phyloP scores from a whole-genome alignment of 2,888 invertebrate species.

The Scelioninae gen. 1 region DNA sequence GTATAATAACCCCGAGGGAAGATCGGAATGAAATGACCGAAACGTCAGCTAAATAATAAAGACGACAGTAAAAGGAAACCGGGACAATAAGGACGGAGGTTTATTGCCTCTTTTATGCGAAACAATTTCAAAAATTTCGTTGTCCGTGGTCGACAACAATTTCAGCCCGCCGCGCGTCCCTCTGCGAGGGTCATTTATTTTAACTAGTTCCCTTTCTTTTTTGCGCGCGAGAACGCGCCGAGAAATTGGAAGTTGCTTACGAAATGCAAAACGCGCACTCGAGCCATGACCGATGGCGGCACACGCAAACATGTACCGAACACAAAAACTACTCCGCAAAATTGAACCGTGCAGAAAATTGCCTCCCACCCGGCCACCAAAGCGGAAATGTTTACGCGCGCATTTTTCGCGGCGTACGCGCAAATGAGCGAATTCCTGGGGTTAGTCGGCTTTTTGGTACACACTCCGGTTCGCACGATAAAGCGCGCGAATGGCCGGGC shows the following conservation, averaged over 20 bases:
- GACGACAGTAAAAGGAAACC: slow-evolving; percentile 11
- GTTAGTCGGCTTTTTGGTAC: slow-evolving; percentile 49
- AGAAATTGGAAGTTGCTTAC: too few species aligned
- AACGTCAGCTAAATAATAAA: slow-evolving; percentile 46
- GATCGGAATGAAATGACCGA: slow-evolving; percentile 23
- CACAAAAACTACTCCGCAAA: slow-evolving; percentile 42
- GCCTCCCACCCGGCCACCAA: slow-evolving; percentile 18
- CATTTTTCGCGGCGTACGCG: slow-evolving; percentile 54
- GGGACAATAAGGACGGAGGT: slow-evolving; percentile 10
- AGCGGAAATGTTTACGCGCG: slow-evolving; percentile 62
- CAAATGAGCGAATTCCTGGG: slow-evolving; percentile 65
- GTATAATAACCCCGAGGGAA: slow-evolving; percentile 10
- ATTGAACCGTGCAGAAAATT: slow-evolving; percentile 50
- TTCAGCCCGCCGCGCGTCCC: too few species aligned
- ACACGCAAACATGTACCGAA: too few species aligned
- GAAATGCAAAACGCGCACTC: too few species aligned
- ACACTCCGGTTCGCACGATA: slow-evolving; percentile 49
- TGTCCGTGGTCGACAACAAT: slow-evolving; percentile 19
- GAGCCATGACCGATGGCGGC: too few species aligned
- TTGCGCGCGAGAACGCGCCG: not conserved
- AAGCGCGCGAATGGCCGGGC: slow-evolving; percentile 17
- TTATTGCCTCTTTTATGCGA: slow-evolving; percentile 26
- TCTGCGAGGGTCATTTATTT: too few species aligned
- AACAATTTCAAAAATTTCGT: slow-evolving; percentile 11
- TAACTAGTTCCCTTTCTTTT: not conserved